phyloP scores from a whole-genome alignment of 2,888 invertebrate species.

The Amphimallon solstitiale region DNA sequence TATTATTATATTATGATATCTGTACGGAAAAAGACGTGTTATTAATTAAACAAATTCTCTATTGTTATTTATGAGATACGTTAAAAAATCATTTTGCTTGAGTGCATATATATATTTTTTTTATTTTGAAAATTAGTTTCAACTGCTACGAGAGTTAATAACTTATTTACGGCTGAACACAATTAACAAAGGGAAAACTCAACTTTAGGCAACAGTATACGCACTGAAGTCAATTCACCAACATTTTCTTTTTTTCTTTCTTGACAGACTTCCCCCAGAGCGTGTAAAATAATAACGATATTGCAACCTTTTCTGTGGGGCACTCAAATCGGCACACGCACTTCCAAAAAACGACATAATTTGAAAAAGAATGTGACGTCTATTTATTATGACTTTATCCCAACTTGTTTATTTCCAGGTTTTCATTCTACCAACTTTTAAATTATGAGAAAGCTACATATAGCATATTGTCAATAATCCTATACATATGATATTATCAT shows the following conservation, averaged over 20 bases:
- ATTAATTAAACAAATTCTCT: too few relatives aligned
- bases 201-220: neutral
- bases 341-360: neutral
- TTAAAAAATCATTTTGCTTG: too few relatives aligned
- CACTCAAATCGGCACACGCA: neutral
- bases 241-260: neutral
- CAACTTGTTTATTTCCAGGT: neutral
- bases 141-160: neutral
- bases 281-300: neutral
- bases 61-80: too few relatives aligned
- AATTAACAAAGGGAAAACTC: neutral
- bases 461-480: neutral
- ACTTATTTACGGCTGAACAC: neutral
- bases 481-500: too few relatives aligned
- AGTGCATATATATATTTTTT: too few relatives aligned
- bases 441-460: too few relatives aligned
- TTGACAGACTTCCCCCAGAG: neutral
- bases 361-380: neutral
- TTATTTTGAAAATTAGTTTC: too few relatives aligned
- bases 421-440: too few relatives aligned
- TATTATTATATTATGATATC: conserved; percentile 15
- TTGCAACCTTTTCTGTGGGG: neutral
- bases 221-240: neutral
- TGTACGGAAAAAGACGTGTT: too few relatives aligned
- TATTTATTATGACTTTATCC: neutral